These are phyloP conservation scores for Ochotona princeps DNA, from an alignment of 2,113 vertebrate genomes.

Conservation along the genomic window DNA sequence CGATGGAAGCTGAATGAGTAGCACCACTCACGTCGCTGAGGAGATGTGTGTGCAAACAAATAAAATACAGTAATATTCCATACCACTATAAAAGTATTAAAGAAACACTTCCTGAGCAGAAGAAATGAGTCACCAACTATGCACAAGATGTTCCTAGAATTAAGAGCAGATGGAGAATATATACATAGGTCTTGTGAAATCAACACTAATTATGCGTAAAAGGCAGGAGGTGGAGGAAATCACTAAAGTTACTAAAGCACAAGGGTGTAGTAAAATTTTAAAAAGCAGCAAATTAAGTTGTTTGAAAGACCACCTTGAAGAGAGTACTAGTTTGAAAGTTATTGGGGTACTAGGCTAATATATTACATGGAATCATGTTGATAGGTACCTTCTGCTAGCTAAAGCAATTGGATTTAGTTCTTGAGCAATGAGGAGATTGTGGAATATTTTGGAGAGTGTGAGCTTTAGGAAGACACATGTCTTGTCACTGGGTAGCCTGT, in stretches of 20 bases:
- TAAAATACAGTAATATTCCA: background rate
- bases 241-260: background rate
- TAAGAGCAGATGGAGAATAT: background rate
- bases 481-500: background rate
- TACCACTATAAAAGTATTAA: background rate
- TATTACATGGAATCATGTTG: background rate
- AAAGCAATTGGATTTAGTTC: conserved; percentile 35
- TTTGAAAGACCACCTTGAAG: background rate
- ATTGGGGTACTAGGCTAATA: background rate
- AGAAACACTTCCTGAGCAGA: background rate
- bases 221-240: background rate
- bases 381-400: background rate
- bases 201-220: background rate
- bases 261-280: background rate
- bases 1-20: background rate
- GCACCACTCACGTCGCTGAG: background rate
- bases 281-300: background rate
- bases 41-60: background rate
- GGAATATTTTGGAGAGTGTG: background rate
- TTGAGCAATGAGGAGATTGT: background rate
- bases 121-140: background rate
- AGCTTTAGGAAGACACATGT: background rate
- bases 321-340: conserved; percentile 19
- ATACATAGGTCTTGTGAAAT: background rate
- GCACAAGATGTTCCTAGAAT: background rate